Evolutionary conservation across 1,140 invertebrate genomes (phyloP), one percentile per base, ranked within the genome.

Genomic region (Melitaea cinxia): DNA sequence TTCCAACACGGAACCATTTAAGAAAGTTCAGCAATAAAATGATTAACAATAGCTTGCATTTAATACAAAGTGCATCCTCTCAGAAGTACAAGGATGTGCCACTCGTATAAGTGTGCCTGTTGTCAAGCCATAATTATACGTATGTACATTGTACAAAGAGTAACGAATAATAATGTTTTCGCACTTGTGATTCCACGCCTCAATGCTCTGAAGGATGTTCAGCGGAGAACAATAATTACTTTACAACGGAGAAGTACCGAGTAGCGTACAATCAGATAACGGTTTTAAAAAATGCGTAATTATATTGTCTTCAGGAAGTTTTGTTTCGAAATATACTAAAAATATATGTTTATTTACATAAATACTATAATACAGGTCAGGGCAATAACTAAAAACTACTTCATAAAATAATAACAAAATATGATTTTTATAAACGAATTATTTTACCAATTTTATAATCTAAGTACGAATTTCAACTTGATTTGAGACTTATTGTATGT

Each of bases 191-290:
- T 65, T 59, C 54, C 45, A 65, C 55, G 49, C 45, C 37, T 53
- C 21, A 54, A 24, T 23, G 54, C 63, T 15, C 24, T 26, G 19
- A 24, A 58, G 63, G 55, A 58, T 65, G 54, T 52, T 39, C 30
- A 47, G 10, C 42, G 42, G 21, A 17, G 14, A 65, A 59, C 49
- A 58, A 50, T 42, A 54, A 65, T 54, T 19, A 52, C 39, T 35
- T 19, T 35, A 42, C 24, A 50, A 52, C 52, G 28, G 23, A 21
- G 42, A 15, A 47, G 42, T 9, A 39, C 1, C 42, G 42, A 23
- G 19, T 47, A 19, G 58, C 58, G 58, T 61, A 26, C 52, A 24
- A 67, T 55, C 57, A 39, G 57, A 61, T 67, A 60, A 53, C 15
- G 21, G 17, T 15, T 42, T 21, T 21, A 28, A 30, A 53, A 62